Percentiles rank a stretch among this genome's conserved stretches.
phyloP scores from a whole-genome alignment of 2,113 vertebrate species.

The Himantopus leucocephalus region DNA sequence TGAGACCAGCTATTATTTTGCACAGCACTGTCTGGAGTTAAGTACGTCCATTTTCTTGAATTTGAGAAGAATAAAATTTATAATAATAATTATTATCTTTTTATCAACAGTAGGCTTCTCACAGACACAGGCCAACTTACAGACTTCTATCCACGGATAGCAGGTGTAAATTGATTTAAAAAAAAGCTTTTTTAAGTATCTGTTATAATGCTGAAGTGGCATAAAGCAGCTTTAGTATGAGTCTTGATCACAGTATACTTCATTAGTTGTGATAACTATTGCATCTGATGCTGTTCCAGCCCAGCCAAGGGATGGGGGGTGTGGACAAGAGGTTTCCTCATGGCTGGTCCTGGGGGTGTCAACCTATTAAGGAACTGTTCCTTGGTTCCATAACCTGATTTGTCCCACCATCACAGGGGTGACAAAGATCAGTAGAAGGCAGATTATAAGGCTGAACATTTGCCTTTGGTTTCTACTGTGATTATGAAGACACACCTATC shows the following conservation, averaged over 20 bases:
- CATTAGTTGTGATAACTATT: neutral
- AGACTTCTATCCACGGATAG: neutral
- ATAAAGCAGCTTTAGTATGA: neutral
- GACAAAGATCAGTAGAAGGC: neutral
- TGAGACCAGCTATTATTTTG: neutral
- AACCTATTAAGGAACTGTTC: neutral
- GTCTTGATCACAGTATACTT: neutral
- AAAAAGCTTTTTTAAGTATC: neutral
- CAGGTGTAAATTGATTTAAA: neutral
- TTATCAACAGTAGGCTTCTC: neutral
- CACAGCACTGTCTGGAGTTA: neutral
- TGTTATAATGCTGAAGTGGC: neutral
- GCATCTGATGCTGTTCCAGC: neutral
- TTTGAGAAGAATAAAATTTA: neutral
- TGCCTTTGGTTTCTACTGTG: neutral
- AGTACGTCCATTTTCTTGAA: neutral
- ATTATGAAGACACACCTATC: neutral
- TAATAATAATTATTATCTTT: neutral
- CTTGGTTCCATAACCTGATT: neutral
- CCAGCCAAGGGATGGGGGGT: neutral
- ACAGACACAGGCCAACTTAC: neutral
- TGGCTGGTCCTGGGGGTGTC: neutral
- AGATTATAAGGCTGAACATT: neutral
- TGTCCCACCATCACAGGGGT: rapidly evolving
- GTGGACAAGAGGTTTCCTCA: neutral